These are phyloP conservation scores for Leptobrachium ailaonicum DNA, from an alignment of 2,113 vertebrate genomes.

Conservation along the genomic window DNA sequence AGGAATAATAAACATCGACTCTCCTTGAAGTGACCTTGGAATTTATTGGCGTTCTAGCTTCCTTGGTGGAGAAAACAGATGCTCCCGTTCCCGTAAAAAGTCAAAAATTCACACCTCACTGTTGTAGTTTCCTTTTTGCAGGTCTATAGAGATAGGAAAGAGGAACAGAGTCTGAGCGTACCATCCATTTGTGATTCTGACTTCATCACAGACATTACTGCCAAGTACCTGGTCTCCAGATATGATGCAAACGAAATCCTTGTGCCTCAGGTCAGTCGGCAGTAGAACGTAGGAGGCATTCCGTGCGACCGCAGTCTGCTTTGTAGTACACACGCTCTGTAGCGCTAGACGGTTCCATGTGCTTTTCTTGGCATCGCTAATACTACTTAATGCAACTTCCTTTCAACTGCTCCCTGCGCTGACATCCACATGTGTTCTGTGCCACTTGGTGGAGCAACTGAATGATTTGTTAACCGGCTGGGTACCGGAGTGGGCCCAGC, in stretches of 20 bases:
- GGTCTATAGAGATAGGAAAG: constrained; percentile 66
- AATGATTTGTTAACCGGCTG: neutral
- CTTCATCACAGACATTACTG: constrained; percentile 61
- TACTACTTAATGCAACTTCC: neutral
- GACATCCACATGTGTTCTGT: constrained; percentile 7
- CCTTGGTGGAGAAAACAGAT: constrained; percentile 28
- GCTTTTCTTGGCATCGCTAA: constrained; percentile 8
- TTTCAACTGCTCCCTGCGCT: constrained; percentile 1
- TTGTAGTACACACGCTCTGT: neutral
- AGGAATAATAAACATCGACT: neutral
- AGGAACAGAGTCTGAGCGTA: constrained; percentile 57
- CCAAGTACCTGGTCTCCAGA: constrained; percentile 62
- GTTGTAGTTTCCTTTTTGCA: constrained; percentile 62
- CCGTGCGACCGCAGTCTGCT: neutral
- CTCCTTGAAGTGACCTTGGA: neutral
- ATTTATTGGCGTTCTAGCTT: constrained; percentile 7
- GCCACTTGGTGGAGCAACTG: neutral
- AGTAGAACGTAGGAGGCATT: constrained; percentile 55
- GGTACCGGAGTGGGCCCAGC: neutral
- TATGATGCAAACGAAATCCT: constrained; percentile 54
- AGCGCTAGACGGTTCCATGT: neutral
- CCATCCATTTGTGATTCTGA: constrained; percentile 61
- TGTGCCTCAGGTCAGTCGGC: constrained; percentile 64
- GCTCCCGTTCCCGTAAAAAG: constrained; percentile 13
- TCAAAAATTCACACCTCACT: constrained; percentile 51